These are phyloP conservation scores for Cyrtodaria siliqua DNA, from an alignment of 2,888 invertebrate genomes.

Conservation along the genomic window DNA sequence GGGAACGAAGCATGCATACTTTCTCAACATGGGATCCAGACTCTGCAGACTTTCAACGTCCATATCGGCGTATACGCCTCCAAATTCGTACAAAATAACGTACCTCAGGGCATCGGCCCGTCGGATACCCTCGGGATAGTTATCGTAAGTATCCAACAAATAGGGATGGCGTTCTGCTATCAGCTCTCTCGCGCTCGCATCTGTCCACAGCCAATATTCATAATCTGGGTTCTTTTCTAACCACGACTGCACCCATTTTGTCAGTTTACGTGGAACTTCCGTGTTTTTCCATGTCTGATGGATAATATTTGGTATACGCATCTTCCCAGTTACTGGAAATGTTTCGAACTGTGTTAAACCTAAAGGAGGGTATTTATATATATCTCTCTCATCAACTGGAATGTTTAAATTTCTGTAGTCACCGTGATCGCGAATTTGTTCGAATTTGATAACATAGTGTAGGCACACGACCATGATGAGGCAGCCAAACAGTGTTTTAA, in stretches of 20 bases:
- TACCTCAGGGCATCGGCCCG: constrained; percentile 83
- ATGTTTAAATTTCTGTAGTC: constrained; percentile 71
- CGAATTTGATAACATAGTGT: constrained; percentile 75
- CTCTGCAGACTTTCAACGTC: constrained; percentile 81
- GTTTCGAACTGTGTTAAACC: constrained; percentile 63
- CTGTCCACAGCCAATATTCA: constrained; percentile 85
- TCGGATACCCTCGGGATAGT: constrained; percentile 78
- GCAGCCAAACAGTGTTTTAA: constrained; percentile 57
- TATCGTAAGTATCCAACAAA: constrained; percentile 75
- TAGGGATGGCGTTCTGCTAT: constrained; percentile 78
- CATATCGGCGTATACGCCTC: constrained; percentile 83
- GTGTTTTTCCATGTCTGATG: constrained; percentile 81
- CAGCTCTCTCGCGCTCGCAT: constrained; percentile 78
- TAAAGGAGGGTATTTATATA: constrained; percentile 46
- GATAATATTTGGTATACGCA: constrained; percentile 77
- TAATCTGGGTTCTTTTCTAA: constrained; percentile 79
- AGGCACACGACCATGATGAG: constrained; percentile 55
- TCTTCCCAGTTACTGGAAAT: constrained; percentile 67
- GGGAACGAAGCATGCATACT: constrained; percentile 78
- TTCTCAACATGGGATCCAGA: constrained; percentile 73
- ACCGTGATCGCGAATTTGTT: constrained; percentile 73
- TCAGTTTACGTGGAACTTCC: constrained; percentile 74
- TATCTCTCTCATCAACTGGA: constrained; percentile 56
- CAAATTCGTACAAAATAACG: constrained; percentile 82
- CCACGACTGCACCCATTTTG: constrained; percentile 81